Percentiles rank a stretch among this genome's conserved stretches.
phyloP scores from a whole-genome alignment of 1,140 invertebrate species.

The Drosophila malerkotliana region DNA sequence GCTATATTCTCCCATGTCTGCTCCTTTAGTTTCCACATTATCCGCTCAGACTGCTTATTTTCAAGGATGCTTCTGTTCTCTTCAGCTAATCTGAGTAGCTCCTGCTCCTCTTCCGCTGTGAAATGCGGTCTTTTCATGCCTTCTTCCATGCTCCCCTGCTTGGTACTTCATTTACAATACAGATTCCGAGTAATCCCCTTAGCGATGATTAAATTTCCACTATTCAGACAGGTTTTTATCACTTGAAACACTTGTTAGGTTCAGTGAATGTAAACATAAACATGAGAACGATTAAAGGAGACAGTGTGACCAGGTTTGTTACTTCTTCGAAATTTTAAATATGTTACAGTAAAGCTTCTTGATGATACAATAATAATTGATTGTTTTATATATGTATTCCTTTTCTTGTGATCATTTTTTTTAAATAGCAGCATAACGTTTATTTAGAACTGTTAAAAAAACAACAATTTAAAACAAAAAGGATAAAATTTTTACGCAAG shows the following conservation, averaged over 20 bases:
- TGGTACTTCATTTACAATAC: background rate
- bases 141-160: slow-evolving; percentile 2
- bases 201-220: background rate
- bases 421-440: too few relatives aligned
- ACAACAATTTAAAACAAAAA: too few relatives aligned
- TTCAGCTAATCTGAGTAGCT: slow-evolving; percentile 18
- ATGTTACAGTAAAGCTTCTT: background rate
- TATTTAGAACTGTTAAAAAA: too few relatives aligned
- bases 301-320: background rate
- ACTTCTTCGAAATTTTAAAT: background rate
- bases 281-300: background rate
- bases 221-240: background rate
- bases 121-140: slow-evolving; percentile 20
- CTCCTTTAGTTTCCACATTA: slow-evolving; percentile 31
- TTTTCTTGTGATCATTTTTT: too few relatives aligned
- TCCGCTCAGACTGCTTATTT: slow-evolving; percentile 24
- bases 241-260: background rate
- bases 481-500: too few relatives aligned
- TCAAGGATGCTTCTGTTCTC: slow-evolving; percentile 25
- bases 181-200: background rate
- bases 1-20: slow-evolving; percentile 24
- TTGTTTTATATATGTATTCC: too few relatives aligned
- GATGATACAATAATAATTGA: background rate
- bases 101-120: slow-evolving; percentile 20
- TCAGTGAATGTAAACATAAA: background rate